Evolutionary conservation across 2,888 invertebrate species (phyloP).

Genomic region (Temnothorax ravouxi): DNA sequence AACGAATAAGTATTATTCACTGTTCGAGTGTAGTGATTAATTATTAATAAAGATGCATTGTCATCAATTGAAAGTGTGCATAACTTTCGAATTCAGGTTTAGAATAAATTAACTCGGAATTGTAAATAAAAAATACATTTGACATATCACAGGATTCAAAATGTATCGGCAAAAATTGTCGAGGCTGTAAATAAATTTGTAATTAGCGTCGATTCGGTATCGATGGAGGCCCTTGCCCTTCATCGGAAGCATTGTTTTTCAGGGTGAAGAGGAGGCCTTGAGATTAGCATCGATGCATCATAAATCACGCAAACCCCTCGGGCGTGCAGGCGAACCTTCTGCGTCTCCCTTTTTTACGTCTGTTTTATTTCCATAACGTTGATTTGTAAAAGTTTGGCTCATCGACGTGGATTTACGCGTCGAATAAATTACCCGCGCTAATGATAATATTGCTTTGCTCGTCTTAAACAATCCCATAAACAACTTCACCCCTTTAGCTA

Average conservation of each 20-base stretch:
- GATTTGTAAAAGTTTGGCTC: conserved; percentile 23
- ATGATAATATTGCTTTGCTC: conserved; percentile 33
- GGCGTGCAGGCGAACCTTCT: conserved; percentile 5
- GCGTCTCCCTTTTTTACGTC: neutral
- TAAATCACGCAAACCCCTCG: conserved; percentile 36
- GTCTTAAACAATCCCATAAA: conserved; percentile 21
- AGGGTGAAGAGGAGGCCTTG: conserved; percentile 25
- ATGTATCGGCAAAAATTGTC: neutral
- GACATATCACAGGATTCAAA: neutral
- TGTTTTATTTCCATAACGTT: neutral
- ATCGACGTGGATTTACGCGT: conserved; percentile 35
- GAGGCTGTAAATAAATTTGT: conserved; percentile 7
- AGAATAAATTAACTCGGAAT: neutral
- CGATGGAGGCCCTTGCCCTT: neutral
- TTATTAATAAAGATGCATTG: neutral
- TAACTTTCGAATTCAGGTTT: neutral
- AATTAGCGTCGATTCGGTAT: conserved; percentile 17
- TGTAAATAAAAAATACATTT: neutral
- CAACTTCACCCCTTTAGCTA: neutral
- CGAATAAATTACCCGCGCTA: conserved; percentile 25
- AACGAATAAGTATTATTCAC: neutral
- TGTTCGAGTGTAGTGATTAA: neutral
- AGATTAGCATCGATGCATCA: conserved; percentile 37
- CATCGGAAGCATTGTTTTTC: conserved; percentile 27
- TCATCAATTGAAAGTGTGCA: neutral